Base-by-base conservation (phyloP, 2,888 invertebrate species). In the Phorcus lineatus region DNA sequence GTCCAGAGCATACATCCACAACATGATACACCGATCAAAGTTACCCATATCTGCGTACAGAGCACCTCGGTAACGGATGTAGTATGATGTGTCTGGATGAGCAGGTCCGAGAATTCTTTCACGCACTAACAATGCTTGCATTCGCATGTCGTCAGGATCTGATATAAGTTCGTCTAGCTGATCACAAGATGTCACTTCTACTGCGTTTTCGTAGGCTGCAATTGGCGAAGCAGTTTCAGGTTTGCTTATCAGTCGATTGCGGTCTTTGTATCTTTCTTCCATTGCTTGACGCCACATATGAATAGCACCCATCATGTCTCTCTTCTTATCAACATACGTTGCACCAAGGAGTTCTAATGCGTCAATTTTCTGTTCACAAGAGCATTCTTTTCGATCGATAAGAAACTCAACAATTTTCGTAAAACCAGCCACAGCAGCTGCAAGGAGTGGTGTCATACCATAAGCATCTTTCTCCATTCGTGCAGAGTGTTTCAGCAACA, bases 1-100 rank as follows among this genome's bases (percentile, higher is more conserved):
- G 92, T 98, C 97, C 62, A 99, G 94, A 40, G 98, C 98, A 94
- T 99, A 98, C 94, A 97, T 97, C 99, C 99, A 99, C 84, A 99
- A 95, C 90, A 96, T 96, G 85, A 98, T 97, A 94, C 98, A 99
- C 19, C 94, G 91, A 79, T 96, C 95, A 94, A 98, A 98, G 90
- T 98, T 96, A 2, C 98, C 97, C 85, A 90, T 90, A 94, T 98
- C 98, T 0, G 98, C 98, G 94, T 98, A 98, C 84, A 98, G 96
- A 0, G 97, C 97, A 82, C 97, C 97, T 90, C 97, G 95, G 94
- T 97, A 98, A 22, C 98, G 95, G 87, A 99, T 98, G 94, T 98
- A 98, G 94, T 98, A 98, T 90, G 97, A 97, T 67, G 98, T 98
- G 94, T 98, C 98, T 0, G 98, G 98, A 95, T 99, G 98, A 11